phyloP scores from a whole-genome alignment of 2,113 vertebrate genomes.

The Origma solitaria region DNA sequence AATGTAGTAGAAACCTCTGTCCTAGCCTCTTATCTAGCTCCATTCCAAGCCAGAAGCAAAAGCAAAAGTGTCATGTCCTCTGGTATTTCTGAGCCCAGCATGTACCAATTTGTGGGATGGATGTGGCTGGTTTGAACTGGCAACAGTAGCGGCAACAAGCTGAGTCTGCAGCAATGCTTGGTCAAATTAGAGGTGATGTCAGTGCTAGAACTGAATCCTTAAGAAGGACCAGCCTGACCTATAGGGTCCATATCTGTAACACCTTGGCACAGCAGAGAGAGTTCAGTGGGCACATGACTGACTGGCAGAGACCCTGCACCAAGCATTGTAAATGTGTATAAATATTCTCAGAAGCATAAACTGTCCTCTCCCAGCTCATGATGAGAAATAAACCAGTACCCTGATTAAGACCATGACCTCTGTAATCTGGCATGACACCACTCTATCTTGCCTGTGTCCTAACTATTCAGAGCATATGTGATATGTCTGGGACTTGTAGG shows the following conservation, averaged over 20 bases:
- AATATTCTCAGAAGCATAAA: background rate
- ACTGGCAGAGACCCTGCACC: background rate
- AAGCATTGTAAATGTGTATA: background rate
- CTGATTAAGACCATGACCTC: background rate
- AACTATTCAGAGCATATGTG: background rate
- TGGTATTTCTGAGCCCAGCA: background rate
- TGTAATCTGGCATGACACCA: rapidly evolving
- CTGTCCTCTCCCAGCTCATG: background rate
- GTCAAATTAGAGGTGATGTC: background rate
- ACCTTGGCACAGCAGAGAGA: background rate
- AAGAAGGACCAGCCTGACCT: background rate
- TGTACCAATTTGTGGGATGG: background rate
- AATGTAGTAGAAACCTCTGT: background rate
- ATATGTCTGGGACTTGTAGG: background rate
- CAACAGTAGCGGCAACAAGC: background rate
- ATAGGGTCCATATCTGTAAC: background rate
- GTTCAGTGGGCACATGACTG: background rate
- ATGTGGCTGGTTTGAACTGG: background rate
- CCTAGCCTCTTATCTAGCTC: background rate
- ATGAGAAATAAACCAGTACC: background rate
- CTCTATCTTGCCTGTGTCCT: background rate
- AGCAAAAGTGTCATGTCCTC: background rate
- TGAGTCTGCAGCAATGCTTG: background rate
- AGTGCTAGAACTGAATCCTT: background rate
- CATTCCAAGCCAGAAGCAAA: background rate